phyloP scores from a whole-genome alignment of 92 coral and sea anemone genomes.

The Epizoanthus rinbou region DNA sequence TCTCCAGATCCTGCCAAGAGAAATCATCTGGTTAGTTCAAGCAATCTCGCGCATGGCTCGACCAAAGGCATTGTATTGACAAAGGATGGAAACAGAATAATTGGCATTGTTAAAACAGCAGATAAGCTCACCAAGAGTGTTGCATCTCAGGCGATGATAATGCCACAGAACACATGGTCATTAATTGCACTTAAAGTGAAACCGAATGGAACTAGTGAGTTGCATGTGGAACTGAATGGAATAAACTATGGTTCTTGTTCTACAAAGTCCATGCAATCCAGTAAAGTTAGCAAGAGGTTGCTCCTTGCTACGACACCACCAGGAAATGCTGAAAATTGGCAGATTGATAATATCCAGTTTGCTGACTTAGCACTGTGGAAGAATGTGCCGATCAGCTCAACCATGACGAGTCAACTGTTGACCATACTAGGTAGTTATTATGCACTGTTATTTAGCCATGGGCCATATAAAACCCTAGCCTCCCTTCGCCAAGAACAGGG shows the following conservation, averaged over 20 bases:
- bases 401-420: not conserved
- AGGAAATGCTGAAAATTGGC: not conserved
- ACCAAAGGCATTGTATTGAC: not conserved
- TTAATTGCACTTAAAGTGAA: not conserved
- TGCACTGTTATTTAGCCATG: not conserved
- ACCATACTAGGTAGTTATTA: constrained; percentile 8
- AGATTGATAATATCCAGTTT: constrained; percentile 8
- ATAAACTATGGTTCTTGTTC: not conserved
- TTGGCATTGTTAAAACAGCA: not conserved
- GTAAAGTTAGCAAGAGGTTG: not conserved
- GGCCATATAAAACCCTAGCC: too few species aligned
- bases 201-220: not conserved
- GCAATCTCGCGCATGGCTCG: not conserved
- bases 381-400: not conserved
- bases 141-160: not conserved
- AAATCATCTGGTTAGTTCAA: not conserved
- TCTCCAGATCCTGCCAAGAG: not conserved
- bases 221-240: constrained; percentile 13
- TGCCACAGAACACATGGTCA: constrained; percentile 7
- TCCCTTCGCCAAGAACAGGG: too few species aligned
- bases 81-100: not conserved
- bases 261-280: not conserved
- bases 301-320: not conserved
- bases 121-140: not conserved
- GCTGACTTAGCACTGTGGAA: constrained; percentile 20